Conservation (phyloP, 37 sponge, comb jelly and placozoan genomes). For the Eunapius fragilis region DNA sequence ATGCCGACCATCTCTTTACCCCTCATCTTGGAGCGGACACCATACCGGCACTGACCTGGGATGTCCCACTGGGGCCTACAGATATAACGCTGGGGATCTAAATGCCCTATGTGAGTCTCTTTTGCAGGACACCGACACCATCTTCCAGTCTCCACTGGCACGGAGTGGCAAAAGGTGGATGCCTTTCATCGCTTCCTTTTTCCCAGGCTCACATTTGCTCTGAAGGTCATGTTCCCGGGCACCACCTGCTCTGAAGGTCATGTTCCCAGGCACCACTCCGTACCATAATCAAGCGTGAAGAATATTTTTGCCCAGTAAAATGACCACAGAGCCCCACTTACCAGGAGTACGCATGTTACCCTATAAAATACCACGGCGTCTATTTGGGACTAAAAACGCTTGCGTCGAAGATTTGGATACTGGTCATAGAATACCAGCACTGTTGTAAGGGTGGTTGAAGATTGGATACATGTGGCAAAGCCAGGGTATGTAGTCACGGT, state of each 20-base stretch:
- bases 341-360: no score
- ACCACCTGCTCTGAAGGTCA: conserved; percentile 15
- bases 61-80: neutral
- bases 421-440: no score
- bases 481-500: no score
- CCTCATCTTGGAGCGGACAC: neutral
- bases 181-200: conserved; percentile 36
- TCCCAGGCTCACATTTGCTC: conserved; percentile 7
- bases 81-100: neutral
- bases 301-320: no score
- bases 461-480: no score
- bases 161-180: conserved; percentile 62
- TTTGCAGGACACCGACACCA: neutral
- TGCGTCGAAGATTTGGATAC: no score
- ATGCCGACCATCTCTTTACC: neutral
- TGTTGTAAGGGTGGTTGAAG: no score
- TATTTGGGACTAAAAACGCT: no score
- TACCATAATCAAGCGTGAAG: neutral
- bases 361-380: no score
- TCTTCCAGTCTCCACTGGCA: conserved; percentile 2
- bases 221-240: neutral
- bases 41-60: conserved; percentile 19
- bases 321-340: no score
- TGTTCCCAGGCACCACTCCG: neutral
- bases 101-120: neutral